Percentiles rank a stretch among this genome's conserved stretches.
Evolutionary conservation across 2,797 vertebrate genomes (phyloP).

Genomic region (Mareca penelope): DNA sequence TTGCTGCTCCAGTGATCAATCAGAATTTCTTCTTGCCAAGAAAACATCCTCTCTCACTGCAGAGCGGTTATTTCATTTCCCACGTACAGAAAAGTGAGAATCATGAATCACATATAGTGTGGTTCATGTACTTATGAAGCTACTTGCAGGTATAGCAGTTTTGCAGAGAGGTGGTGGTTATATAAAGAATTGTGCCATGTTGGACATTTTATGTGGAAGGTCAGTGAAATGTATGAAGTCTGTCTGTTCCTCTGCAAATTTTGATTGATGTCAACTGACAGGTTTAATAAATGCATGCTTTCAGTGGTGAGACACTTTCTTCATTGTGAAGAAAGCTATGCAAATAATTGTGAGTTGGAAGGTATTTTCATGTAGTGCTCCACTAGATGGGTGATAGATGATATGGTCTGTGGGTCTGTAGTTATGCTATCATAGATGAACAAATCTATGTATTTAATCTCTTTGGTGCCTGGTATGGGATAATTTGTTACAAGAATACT

Average conservation of each 20-base stretch:
- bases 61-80: neutral
- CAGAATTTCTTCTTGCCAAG: neutral
- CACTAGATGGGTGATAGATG: neutral
- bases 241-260: neutral
- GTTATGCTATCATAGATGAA: neutral
- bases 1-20: neutral
- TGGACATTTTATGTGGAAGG: neutral
- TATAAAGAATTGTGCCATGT: neutral
- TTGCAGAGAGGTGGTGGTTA: neutral
- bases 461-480: neutral
- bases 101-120: neutral
- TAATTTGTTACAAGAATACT: neutral
- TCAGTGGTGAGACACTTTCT: neutral
- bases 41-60: neutral
- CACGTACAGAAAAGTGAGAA: neutral
- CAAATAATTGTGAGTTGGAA: neutral
- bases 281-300: neutral
- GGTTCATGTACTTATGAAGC: neutral
- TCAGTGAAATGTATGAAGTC: neutral
- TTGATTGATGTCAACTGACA: neutral
- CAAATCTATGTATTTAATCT: neutral
- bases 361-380: neutral
- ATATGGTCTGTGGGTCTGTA: neutral
- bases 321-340: neutral
- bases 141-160: neutral